Evolutionary conservation across 2,113 vertebrate genomes (phyloP), one percentile per base, ranked within the genome.

Genomic region (Ariopsis seemanni): DNA sequence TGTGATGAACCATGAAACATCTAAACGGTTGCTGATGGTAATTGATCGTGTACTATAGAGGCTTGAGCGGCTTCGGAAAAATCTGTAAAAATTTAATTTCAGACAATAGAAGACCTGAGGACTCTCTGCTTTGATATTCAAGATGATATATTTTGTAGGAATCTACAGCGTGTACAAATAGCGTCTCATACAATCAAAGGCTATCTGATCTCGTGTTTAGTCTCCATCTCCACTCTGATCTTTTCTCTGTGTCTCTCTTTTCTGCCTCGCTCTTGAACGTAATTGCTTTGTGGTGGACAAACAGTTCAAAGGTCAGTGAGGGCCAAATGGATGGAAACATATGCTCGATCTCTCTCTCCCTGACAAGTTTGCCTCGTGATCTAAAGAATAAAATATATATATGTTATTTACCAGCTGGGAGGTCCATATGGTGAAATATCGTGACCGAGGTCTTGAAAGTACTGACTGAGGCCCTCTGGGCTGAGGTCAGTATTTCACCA

Each of bases 111-210:
- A 53, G 50, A 14, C 14, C 14, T 6, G 34, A 50, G 20, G 9
- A 22, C 20, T 25, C 18, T 3, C 9, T 17, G 14, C 8, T 34
- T 27, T 53, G 62, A 71, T 34, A 20, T 18, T 30, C 25, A 30
- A 30, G 15, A 83, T 11, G 57, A 72, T 34, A 55, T 57, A 83
- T 42, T 57, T 58, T 71, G 7, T 55, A 18, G 63, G 18, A 53
- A 53, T 53, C 48, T 48, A 84, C 62, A 69, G 67, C 25, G 14
- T 83, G 60, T 30, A 30, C 63, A 83, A 27, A 67, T 11, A 20
- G 15, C 18, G 20, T 84, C 30, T 72, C 17, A 22, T 22, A 15
- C 52, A 53, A 20, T 42, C 88, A 75, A 82, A 93, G 85, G 82
- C 20, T 85, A 82, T 90, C 74, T 78, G 84, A 30, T 84, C 63